Base-by-base conservation (phyloP, 2,113 vertebrate species). In the Apus apus region DNA sequence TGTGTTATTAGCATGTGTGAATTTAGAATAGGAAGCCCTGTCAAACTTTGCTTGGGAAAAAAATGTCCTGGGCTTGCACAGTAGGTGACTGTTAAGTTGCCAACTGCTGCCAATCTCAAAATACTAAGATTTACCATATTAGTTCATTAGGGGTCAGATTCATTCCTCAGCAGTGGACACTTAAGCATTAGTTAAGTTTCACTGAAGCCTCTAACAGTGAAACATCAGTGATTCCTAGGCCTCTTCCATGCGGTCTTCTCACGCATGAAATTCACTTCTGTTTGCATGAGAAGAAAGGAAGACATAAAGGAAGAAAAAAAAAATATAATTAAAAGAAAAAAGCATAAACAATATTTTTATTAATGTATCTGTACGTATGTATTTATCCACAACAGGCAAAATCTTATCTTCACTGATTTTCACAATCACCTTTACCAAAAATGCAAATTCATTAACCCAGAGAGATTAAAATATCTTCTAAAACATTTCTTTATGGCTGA, bases 1-100 rank as follows among this genome's bases (percentile, higher is more conserved):
- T 90, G 57, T 1, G 11, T 84, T 94, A 96, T 97, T 95, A 94
- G 70, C 88, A 88, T 92, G 90, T 94, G 92, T 95, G 94, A 94
- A 93, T 90, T 94, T 65, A 90, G 79, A 93, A 88, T 95, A 89
- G 75, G 85, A 96, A 95, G 70, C 72, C 51, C 87, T 92, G 79
- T 94, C 68, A 84, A 92, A 74, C 30, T 94, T 68, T 70, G 22
- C 77, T 89, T 65, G 79, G 62, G 56, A 53, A 93, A 96, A 87
- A 87, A 94, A 74, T 5, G 53, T 86, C 85, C 68, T 74, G 30
- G 25, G 15, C 61, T 93, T 93, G 79, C 64, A 96, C 75, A 94
- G 85, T 77, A 90, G 85, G 61, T 91, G 87, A 95, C 93, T 94
- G 89, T 96, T 96, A 74, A 76, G 40, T 79, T 96, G 83, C 92